Evolutionary conservation across 2,888 invertebrate genomes (phyloP).

Genomic region (Limnephilus auricula): DNA sequence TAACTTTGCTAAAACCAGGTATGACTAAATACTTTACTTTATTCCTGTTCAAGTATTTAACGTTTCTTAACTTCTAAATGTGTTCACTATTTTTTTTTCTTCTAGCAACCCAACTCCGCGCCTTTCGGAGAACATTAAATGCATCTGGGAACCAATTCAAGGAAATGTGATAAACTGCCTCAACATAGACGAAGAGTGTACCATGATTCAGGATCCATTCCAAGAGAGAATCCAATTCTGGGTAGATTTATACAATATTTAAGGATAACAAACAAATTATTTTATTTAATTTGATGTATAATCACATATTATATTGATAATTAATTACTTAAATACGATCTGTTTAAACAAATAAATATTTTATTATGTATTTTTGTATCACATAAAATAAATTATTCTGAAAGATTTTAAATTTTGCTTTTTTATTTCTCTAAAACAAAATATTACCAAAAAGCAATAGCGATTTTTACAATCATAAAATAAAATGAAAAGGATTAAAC

Average conservation of each 20-base stretch:
- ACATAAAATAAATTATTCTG: neutral
- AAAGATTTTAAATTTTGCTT: neutral
- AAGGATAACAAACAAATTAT: neutral
- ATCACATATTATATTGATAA: too few species aligned
- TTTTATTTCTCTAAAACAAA: neutral
- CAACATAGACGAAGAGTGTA: conserved; percentile 67
- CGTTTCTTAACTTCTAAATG: neutral
- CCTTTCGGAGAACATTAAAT: conserved; percentile 24
- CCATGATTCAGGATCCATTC: conserved; percentile 39
- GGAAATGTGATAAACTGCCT: conserved; percentile 63
- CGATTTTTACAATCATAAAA: too few species aligned
- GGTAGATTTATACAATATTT: conserved; percentile 62
- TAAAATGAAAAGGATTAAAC: too few species aligned
- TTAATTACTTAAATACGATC: too few species aligned
- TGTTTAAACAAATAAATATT: neutral
- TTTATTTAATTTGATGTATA: neutral
- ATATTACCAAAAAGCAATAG: too few species aligned
- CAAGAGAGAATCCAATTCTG: conserved; percentile 67
- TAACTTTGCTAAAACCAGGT: conserved; percentile 68
- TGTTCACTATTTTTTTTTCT: neutral
- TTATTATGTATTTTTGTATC: neutral
- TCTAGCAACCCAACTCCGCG: conserved; percentile 56
- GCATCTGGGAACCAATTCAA: conserved; percentile 44
- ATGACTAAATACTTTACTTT: neutral
- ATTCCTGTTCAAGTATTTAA: neutral